Base-by-base conservation (phyloP, 2,113 vertebrate genomes). In the Macaca nemestrina region DNA sequence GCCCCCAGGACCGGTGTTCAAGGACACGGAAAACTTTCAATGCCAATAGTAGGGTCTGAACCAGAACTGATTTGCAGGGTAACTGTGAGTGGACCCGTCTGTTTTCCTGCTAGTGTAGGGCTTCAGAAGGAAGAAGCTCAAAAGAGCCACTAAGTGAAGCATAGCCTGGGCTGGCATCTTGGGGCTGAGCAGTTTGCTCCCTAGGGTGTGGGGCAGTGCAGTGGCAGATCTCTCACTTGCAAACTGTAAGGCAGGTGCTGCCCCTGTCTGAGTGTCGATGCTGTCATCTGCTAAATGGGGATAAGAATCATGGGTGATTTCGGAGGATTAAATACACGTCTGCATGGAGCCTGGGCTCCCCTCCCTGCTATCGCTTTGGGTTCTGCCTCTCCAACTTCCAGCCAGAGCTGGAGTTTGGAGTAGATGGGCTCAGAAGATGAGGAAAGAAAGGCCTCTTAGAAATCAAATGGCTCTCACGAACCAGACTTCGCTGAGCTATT, bases 181-280 rank as follows among this genome's bases (percentile, higher is more conserved):
- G 50, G 61, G 73, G 2, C 59, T 48, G 59, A 25, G 30, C 14
- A 67, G 45, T 50, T 43, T 64, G 18, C 35, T 35, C 61, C 61
- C 38, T 0, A 4, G 68, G 38, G 35, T 7, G 9, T 3, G 4
- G 16, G 16, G 4, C 4, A 32, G 6, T 5, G 3, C 7, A 2
- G 30, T 35, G 27, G 61, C 27, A 13, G 61, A 64, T 43, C 13
- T 70, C 50, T 93, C 55, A 40, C 79, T 52, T 45, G 20, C 23
- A 13, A 16, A 61, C 3, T 20, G 20, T 27, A 35, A 20, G 48
- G 57, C 48, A 57, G 70, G 30, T 68, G 70, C 14, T 27, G 43
- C 3, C 38, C 79, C 35, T n/a, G 2, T 75, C 57, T 68, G 79
- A 45, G 75, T 35, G 48, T 94, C 20, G 2, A 76, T 14, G 16